Evolutionary conservation across 37 sponge, comb jelly and placozoan genomes (phyloP).

Genomic region (Axinella damicornis): DNA sequence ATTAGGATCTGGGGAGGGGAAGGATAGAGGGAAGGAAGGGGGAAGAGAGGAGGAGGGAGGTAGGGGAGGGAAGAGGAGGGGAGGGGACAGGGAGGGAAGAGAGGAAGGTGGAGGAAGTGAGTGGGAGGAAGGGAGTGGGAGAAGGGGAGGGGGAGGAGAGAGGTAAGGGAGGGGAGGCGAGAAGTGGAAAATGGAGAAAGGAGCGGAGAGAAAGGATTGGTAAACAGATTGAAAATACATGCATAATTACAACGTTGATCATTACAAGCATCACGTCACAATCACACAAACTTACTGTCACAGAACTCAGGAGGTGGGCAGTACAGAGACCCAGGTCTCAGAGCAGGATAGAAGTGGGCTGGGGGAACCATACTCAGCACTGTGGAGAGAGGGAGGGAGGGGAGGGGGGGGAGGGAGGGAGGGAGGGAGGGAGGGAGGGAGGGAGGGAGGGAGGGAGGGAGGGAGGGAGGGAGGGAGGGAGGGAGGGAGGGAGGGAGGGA

Average conservation of each 20-base stretch:
- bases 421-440: conserved; percentile 4
- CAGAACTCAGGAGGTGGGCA: conserved; percentile 59
- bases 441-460: background rate
- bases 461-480: background rate
- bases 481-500: background rate
- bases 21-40: background rate
- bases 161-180: too few species aligned
- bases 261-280: background rate
- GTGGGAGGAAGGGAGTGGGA: background rate
- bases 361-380: background rate
- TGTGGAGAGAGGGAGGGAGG: background rate
- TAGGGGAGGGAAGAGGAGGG: background rate
- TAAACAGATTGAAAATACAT: background rate
- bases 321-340: conserved; percentile 39
- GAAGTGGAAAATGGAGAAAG: too few species aligned
- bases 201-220: background rate
- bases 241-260: background rate
- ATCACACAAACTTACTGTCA: conserved; percentile 27
- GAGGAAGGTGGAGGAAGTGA: background rate
- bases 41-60: background rate
- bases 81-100: background rate
- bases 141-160: too few species aligned
- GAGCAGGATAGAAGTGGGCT: conserved; percentile 25
- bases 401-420: conserved; percentile 3
- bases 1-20: conserved; percentile 33